Percentiles rank a stretch among this genome's conserved stretches.
Evolutionary conservation across 2,888 invertebrate genomes (phyloP).

Genomic region (Rhamnusium bicolor): DNA sequence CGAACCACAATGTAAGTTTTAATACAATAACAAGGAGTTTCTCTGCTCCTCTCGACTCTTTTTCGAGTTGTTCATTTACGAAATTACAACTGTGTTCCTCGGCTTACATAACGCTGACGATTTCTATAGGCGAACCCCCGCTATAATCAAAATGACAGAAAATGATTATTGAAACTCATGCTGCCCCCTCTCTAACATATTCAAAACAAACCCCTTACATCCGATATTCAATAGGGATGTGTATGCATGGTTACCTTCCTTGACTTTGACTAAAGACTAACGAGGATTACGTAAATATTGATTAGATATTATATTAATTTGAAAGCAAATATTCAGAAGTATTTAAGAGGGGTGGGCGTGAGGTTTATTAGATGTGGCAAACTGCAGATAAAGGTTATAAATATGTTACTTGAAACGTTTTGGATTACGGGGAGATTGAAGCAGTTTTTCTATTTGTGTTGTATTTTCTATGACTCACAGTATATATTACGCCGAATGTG

Average conservation of each 20-base stretch:
- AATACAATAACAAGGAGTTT: background rate
- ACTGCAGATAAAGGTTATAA: background rate
- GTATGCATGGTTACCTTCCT: slow-evolving; percentile 2
- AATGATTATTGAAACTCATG: background rate
- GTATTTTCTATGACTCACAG: too few relatives aligned
- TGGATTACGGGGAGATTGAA: background rate
- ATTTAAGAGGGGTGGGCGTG: slow-evolving; percentile 36
- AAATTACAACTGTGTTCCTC: too few relatives aligned
- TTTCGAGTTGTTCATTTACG: background rate
- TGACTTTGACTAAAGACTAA: slow-evolving; percentile 20
- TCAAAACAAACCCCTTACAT: slow-evolving; percentile 31
- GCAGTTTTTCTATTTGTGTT: too few relatives aligned
- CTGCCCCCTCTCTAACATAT: slow-evolving; percentile 19
- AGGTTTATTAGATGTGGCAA: background rate
- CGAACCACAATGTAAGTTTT: background rate
- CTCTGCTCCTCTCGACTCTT: background rate
- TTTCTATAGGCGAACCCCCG: background rate
- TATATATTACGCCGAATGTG: too few relatives aligned
- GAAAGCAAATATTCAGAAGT: slow-evolving; percentile 22
- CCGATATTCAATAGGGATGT: slow-evolving; percentile 19
- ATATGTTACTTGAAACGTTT: background rate
- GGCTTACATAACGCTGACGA: background rate
- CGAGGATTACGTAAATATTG: slow-evolving; percentile 39
- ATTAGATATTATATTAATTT: slow-evolving; percentile 49
- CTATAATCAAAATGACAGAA: background rate